Base-by-base conservation (phyloP, 2,888 invertebrate species). In the Xylocampa areola region DNA sequence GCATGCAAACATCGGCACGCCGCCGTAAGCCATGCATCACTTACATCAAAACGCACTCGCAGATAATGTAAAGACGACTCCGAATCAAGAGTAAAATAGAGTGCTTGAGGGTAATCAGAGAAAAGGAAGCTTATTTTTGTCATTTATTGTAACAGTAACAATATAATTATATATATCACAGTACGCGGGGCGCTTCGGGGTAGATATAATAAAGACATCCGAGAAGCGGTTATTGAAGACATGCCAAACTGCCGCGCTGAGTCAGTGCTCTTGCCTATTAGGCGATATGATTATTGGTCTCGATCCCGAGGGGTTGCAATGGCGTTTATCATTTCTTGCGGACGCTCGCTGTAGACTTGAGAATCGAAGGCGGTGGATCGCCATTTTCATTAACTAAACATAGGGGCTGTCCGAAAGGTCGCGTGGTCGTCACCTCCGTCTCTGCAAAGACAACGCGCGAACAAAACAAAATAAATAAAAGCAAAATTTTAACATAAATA, bases 391-490 rank as follows among this genome's bases (percentile, higher is more conserved):
- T 94, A 80, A 94, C 88, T 88, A 96, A 94, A 94, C 96, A 96
- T 89, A 97, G 94, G 62, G 97, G 97, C 88, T 97, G 97, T 84
- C 97, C 97, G 86, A 96, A 96, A 65, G 96, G 96, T 89, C 96
- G 95, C 76, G 95, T 95, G 76, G 95, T 95, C 70, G 95, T 94
- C 83, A 92, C 92, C 85, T 95, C 94, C 81, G 90, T 89, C 86
- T 94, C 94, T 94, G 94, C 64, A 91, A 94, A 90, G 82, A 87
- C 75, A 90, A 89, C 68, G 86, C 79, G 85, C 80, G 80, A 84
- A 90, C 84, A 84, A 87, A 88, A 89, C 80, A 82, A 88, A 89
- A 86, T 85, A 89, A 90, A 88, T 86, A 86, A 84, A 84, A 84
- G 73, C 73, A 80, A 73, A 76, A 80, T 64, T n/a, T 66, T 67